A percentile compares a stretch with the other conserved stretches of the same genome.
phyloP scores from a whole-genome alignment of 2,797 vertebrate species.

The Harpagifer antarcticus region DNA sequence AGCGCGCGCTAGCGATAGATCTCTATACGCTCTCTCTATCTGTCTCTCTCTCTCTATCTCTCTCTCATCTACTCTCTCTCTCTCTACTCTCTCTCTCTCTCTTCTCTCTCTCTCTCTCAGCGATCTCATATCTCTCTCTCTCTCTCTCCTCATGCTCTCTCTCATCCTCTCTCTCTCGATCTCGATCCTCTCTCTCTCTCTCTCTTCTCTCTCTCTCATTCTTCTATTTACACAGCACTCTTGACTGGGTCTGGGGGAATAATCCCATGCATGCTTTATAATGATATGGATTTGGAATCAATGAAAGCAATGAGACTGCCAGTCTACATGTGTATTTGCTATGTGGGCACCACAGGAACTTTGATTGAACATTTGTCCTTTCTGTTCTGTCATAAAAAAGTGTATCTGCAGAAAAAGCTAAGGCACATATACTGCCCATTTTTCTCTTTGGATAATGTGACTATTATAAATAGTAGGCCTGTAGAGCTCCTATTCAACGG shows the following conservation, averaged over 20 bases:
- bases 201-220: conserved; percentile 4
- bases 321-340: conserved; percentile 1
- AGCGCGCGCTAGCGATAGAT: no score
- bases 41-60: no score
- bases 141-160: conserved; percentile 6
- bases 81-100: no score
- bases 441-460: not conserved
- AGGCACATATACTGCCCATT: not conserved
- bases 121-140: no score
- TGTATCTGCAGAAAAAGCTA: not conserved
- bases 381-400: not conserved
- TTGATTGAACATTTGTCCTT: not conserved
- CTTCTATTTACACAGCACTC: conserved; percentile 44
- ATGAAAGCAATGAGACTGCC: not conserved
- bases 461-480: not conserved
- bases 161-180: not conserved
- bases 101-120: no score
- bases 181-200: no score
- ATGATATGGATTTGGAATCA: conserved; percentile 59
- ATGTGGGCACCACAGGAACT: not conserved
- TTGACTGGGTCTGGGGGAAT: conserved; percentile 61
- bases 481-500: not conserved
- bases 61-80: no score
- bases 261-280: conserved; percentile 65
- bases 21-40: no score